phyloP scores from a whole-genome alignment of 2,797 vertebrate species.

The Danio choprae region DNA sequence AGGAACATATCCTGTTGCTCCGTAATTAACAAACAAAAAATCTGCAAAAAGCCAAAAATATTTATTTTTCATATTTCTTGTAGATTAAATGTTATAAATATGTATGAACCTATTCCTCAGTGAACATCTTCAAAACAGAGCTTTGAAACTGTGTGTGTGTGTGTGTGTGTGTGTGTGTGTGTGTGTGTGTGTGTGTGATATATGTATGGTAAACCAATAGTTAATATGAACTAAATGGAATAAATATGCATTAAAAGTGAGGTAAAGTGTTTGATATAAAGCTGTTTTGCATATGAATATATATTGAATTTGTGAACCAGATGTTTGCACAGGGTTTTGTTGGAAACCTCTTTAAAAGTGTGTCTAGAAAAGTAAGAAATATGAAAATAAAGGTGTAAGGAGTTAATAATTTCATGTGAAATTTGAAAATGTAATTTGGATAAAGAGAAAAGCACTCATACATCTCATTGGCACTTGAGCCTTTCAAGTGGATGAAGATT shows the following conservation, averaged over 20 bases:
- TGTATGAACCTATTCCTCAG: too few species aligned
- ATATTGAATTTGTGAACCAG: background rate
- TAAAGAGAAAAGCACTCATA: background rate
- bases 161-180: too few species aligned
- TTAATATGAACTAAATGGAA: too few species aligned
- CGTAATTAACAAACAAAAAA: too few species aligned
- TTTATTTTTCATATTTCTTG: too few species aligned
- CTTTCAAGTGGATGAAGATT: slow-evolving; percentile 25
- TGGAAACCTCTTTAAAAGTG: background rate
- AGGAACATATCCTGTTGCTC: too few species aligned
- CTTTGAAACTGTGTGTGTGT: too few species aligned
- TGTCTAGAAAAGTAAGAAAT: background rate
- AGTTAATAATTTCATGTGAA: background rate
- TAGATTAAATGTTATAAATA: too few species aligned
- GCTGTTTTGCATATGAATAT: background rate
- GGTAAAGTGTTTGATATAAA: background rate
- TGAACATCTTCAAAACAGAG: too few species aligned
- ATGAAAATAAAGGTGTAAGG: background rate
- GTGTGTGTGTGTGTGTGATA: too few species aligned
- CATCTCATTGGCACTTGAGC: slow-evolving; percentile 10
- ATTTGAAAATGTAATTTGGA: background rate
- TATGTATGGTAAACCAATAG: background rate
- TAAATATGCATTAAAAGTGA: too few species aligned
- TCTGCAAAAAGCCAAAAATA: too few species aligned
- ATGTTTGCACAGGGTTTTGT: background rate